Percentiles rank a stretch among this genome's conserved stretches.
Conservation (phyloP, 2,888 invertebrate species). For the Serripes groenlandicus region DNA sequence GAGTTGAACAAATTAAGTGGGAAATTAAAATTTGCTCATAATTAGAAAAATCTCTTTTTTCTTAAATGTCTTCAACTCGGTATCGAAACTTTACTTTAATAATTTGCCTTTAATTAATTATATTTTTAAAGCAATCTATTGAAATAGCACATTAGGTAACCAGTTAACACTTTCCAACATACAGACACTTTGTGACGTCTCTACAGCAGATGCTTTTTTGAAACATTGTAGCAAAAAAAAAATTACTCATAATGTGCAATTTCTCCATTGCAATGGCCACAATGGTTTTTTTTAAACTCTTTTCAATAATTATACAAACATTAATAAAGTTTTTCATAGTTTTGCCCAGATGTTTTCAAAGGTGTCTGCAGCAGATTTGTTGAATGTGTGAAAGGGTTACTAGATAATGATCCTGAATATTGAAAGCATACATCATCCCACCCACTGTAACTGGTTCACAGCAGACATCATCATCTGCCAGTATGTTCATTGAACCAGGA, state of each 20-base stretch:
- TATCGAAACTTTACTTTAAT: not conserved
- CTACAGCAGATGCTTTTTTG: not conserved
- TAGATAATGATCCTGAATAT: too few species aligned
- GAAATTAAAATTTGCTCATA: not conserved
- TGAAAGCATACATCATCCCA: too few species aligned
- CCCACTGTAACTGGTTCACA: too few species aligned
- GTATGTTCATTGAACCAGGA: too few species aligned
- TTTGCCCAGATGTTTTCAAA: too few species aligned
- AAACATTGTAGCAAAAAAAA: slow-evolving; percentile 9
- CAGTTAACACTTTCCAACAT: not conserved
- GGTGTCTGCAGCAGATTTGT: too few species aligned
- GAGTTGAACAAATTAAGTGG: not conserved
- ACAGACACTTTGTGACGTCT: not conserved
- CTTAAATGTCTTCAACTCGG: not conserved
- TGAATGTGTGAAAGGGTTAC: too few species aligned
- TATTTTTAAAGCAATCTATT: too few species aligned
- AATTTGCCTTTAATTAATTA: not conserved
- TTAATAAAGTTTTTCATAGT: too few species aligned
- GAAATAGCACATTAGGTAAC: not conserved
- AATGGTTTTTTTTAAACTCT: not conserved
- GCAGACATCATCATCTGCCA: too few species aligned
- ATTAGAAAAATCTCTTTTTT: not conserved
- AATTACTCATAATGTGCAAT: slow-evolving; percentile 1
- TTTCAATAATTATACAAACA: too few species aligned
- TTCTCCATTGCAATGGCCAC: not conserved